Evolutionary conservation across 2,888 invertebrate genomes (phyloP), one percentile per base, ranked within the genome.

Genomic region (Aquatica leii): DNA sequence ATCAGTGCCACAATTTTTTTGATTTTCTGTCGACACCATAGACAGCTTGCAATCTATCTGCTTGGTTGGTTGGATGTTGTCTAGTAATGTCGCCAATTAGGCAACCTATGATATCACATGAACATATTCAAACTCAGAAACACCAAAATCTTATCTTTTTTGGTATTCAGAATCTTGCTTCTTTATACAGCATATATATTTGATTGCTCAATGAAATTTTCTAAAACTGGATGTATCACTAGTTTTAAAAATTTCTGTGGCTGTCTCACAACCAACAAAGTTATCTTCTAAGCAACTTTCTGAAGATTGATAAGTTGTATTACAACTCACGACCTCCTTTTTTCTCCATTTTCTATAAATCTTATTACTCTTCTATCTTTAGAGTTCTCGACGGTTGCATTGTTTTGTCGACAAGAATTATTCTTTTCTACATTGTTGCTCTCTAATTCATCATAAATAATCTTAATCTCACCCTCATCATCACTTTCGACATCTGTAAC

Each of bases 1-100:
- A n/a, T n/a, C n/a, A n/a, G 12, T 48, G 20, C 21, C 48, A 48
- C 18, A 12, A 48, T n/a, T 48, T 48, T 21, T 48, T 48, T 2
- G 48, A 48, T 18, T 21, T 5, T 18, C 48, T 48, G 21, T 48
- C 18, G 4, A 48, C 21, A 2, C 21, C 21, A 21, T 17, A 48
- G 8, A 18, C 20, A 20, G 9, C 21, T 11, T 12, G 6, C 21
- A 48, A 17, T n/a, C 48, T 20, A 11, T 48, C 48, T 18, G 48
- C 48, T n/a, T 48, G 48, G n/a, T 48, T 4, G 9, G 31, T 31
- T 6, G 4, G 31, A 6, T 9, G 9, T 31, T 6, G 9, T 9
- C 31, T 9, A 31, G 9, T 31, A 9, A 6, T n/a, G n/a, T n/a
- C n/a, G n/a, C n/a, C n/a, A n/a, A n/a, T n/a, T n/a, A n/a, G n/a